phyloP scores from a whole-genome alignment of 2,888 invertebrate genomes.

The Hirtodrosophila cameraria region DNA sequence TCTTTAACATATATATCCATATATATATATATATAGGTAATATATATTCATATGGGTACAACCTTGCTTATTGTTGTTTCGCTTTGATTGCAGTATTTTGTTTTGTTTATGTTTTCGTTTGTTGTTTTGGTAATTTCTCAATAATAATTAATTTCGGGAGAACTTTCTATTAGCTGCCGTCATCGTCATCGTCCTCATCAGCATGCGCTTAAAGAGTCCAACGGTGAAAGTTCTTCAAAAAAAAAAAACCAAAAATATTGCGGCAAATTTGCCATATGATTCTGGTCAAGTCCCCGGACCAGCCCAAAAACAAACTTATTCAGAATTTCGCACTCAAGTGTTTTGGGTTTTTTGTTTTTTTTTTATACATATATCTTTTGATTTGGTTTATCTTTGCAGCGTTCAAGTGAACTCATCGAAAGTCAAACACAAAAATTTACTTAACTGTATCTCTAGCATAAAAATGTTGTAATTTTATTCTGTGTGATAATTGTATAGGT shows the following conservation, averaged over 20 bases:
- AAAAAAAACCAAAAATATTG: no score
- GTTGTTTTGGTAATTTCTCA: conserved; percentile 63
- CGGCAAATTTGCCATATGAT: no score
- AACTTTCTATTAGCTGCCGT: conserved; percentile 74
- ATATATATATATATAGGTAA: conserved; percentile 13
- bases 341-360: conserved; percentile 30
- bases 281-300: conserved; percentile 31
- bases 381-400: conserved; percentile 32
- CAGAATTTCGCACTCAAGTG: conserved; percentile 53
- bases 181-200: conserved; percentile 64
- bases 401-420: conserved; percentile 44
- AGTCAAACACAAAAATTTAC: conserved; percentile 68
- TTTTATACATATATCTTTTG: conserved; percentile 17
- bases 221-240: conserved; percentile 72
- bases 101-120: conserved; percentile 37
- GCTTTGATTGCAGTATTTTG: conserved; percentile 30
- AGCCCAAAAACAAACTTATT: conserved; percentile 19
- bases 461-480: conserved; percentile 38
- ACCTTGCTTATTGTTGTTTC: conserved; percentile 21
- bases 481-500: conserved; percentile 1
- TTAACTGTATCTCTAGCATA: conserved; percentile 73
- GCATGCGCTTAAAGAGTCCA: conserved; percentile 60
- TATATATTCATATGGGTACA: conserved; percentile 14
- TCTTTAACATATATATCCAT: conserved; percentile 38
- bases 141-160: conserved; percentile 68